A percentile compares a stretch with the other conserved stretches of the same genome.
Evolutionary conservation across 2,113 vertebrate genomes (phyloP).

Genomic region (Periophthalmus modestus): DNA sequence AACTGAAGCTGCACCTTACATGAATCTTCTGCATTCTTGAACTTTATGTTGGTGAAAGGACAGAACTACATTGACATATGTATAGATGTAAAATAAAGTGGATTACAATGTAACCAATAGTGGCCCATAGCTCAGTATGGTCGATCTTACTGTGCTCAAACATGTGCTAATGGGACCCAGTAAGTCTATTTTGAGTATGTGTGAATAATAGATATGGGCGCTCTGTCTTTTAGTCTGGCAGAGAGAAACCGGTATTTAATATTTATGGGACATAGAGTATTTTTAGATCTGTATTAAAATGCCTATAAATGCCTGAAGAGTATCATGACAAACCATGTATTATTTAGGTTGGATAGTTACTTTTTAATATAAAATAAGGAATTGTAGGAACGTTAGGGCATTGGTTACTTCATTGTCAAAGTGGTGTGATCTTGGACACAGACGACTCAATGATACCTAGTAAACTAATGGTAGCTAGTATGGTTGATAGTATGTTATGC

Average conservation of each 20-base stretch:
- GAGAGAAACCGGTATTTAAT: conserved; percentile 55
- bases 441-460: too few relatives aligned
- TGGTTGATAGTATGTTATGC: too few relatives aligned
- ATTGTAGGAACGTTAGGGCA: neutral
- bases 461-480: too few relatives aligned
- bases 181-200: conserved; percentile 23
- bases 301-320: neutral
- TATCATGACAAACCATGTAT: neutral
- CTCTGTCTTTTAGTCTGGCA: conserved; percentile 15
- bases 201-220: conserved; percentile 47
- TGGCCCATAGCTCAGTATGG: neutral
- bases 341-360: neutral
- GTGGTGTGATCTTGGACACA: too few relatives aligned
- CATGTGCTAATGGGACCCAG: neutral
- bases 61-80: neutral
- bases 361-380: neutral
- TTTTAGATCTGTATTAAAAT: neutral
- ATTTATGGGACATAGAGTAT: conserved; percentile 59
- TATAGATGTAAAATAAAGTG: neutral
- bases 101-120: neutral
- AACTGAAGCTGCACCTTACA: neutral
- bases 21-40: neutral
- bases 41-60: neutral
- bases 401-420: neutral
- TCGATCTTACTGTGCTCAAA: neutral